Evolutionary conservation across 2,113 vertebrate species (phyloP).

Genomic region (Ptilorrhoa leucosticta): DNA sequence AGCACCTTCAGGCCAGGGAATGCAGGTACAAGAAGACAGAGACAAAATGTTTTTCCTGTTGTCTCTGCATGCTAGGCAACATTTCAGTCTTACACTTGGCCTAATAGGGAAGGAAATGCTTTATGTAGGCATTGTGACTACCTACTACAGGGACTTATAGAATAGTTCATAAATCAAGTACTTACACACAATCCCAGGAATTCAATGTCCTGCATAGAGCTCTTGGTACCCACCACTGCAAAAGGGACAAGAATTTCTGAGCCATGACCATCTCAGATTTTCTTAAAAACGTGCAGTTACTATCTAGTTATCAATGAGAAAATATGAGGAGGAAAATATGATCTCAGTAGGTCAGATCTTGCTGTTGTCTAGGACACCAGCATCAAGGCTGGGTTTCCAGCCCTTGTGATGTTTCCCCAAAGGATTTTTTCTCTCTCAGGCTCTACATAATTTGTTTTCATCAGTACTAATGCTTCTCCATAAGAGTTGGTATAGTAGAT

Average conservation of each 20-base stretch:
- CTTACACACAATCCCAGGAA: neutral
- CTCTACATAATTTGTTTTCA: neutral
- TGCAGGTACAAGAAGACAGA: neutral
- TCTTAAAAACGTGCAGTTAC: neutral
- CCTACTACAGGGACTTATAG: neutral
- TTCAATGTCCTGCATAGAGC: rapidly evolving
- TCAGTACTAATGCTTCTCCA: neutral
- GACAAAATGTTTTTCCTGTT: neutral
- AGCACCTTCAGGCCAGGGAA: neutral
- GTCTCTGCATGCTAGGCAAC: neutral
- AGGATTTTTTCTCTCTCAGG: neutral
- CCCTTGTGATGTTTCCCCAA: neutral
- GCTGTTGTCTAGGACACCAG: neutral
- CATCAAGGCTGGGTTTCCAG: neutral
- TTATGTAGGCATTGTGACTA: neutral
- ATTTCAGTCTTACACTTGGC: neutral
- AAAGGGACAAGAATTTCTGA: neutral
- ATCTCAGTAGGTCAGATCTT: neutral
- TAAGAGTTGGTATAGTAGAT: neutral
- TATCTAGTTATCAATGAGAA: neutral
- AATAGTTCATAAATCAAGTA: neutral
- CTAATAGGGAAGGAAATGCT: neutral
- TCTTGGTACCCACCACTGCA: neutral
- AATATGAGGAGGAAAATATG: neutral
- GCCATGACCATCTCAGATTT: neutral